Conservation (phyloP, 2,888 invertebrate genomes). For the Epistrophe grossulariae region DNA sequence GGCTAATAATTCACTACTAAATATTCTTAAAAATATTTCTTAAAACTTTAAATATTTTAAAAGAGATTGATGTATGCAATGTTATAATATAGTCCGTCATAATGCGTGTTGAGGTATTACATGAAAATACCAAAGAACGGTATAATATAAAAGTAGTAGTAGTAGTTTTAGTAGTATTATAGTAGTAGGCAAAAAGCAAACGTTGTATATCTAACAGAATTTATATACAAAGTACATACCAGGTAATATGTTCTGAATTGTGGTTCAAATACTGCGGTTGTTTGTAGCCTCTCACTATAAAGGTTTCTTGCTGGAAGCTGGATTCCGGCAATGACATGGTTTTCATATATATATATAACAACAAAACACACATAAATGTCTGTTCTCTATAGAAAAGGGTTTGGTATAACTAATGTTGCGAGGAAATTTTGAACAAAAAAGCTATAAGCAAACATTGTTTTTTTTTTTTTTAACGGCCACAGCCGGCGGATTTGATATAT, state of each 20-base stretch:
- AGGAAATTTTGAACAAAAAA: slow-evolving; percentile 44
- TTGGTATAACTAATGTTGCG: slow-evolving; percentile 14
- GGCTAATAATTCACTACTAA: not conserved
- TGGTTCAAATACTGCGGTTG: slow-evolving; percentile 81
- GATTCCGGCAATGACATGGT: slow-evolving; percentile 70
- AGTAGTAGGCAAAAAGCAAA: slow-evolving; percentile 64
- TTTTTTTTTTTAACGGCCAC: not conserved
- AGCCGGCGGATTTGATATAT: not conserved
- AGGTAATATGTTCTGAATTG: slow-evolving; percentile 82
- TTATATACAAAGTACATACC: slow-evolving; percentile 75
- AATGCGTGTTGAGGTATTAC: slow-evolving; percentile 37
- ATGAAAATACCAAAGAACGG: slow-evolving; percentile 13
- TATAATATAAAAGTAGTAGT: slow-evolving; percentile 20
- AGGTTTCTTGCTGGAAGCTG: slow-evolving; percentile 74
- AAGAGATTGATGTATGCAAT: slow-evolving; percentile 1
- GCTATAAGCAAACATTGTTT: slow-evolving; percentile 48
- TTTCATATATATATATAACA: slow-evolving; percentile 52
- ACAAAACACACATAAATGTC: slow-evolving; percentile 67
- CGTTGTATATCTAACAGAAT: slow-evolving; percentile 53
- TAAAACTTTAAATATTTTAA: slow-evolving; percentile 1
- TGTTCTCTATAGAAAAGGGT: slow-evolving; percentile 47
- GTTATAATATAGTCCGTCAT: slow-evolving; percentile 8
- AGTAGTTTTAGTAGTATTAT: not conserved
- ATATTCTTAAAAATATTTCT: not conserved
- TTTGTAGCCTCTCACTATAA: slow-evolving; percentile 69